phyloP scores from a whole-genome alignment of 2,797 vertebrate species.

The Chrysocyon brachyurus region DNA sequence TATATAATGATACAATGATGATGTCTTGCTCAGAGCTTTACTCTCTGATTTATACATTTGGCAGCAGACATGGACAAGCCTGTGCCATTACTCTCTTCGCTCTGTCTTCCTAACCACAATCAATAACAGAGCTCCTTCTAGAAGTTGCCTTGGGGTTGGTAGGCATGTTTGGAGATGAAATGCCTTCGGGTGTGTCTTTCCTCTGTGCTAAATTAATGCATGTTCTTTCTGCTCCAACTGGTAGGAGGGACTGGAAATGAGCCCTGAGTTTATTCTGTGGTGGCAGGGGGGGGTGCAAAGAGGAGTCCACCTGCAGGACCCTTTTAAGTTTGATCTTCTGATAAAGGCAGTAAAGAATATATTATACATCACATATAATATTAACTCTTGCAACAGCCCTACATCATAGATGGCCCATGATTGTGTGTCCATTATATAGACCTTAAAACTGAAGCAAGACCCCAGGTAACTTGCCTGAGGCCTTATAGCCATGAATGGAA shows the following conservation, averaged over 20 bases:
- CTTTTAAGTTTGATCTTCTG: constrained; percentile 21
- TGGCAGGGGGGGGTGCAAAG: not conserved
- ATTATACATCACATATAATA: not conserved
- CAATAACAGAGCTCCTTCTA: not conserved
- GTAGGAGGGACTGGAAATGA: not conserved
- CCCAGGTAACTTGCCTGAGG: not conserved
- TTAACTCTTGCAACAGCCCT: not conserved
- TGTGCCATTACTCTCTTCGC: not conserved
- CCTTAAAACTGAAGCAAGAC: not conserved
- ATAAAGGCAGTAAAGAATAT: not conserved
- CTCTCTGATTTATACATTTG: not conserved
- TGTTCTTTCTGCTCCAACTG: not conserved
- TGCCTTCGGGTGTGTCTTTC: not conserved
- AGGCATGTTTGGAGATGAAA: not conserved
- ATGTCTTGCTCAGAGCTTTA: not conserved
- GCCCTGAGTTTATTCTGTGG: not conserved
- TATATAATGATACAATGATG: not conserved
- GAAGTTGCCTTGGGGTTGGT: not conserved
- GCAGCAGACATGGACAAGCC: not conserved
- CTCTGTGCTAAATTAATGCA: not conserved
- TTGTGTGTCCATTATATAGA: not conserved
- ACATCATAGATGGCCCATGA: not conserved
- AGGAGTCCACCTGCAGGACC: not conserved
- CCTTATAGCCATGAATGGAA: not conserved
- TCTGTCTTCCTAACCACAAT: not conserved